Percentiles rank a stretch among this genome's conserved stretches.
Conservation (phyloP, 64 coral and sea anemone species). For the Hydrozoanthus tunicans region DNA sequence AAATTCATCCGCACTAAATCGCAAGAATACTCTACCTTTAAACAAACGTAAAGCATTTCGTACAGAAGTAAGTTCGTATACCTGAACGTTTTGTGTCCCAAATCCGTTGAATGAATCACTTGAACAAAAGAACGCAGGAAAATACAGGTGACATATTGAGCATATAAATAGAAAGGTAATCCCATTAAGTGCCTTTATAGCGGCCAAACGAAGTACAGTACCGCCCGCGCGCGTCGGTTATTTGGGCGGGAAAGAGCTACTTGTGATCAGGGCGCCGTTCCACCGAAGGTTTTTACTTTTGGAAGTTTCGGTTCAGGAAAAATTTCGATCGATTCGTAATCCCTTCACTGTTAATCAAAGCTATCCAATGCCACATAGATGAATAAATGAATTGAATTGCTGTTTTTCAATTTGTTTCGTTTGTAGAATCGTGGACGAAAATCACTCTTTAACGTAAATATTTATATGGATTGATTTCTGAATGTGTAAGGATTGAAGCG, state of each 20-base stretch:
- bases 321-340: no score
- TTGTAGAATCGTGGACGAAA: slow-evolving; percentile 55
- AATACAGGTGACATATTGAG: slow-evolving; percentile 64
- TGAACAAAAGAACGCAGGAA: slow-evolving; percentile 37
- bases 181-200: slow-evolving; percentile 86
- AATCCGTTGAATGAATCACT: slow-evolving; percentile 3
- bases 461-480: slow-evolving; percentile 80
- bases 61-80: slow-evolving; percentile 35
- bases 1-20: slow-evolving; percentile 24
- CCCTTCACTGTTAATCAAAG: slow-evolving; percentile 43
- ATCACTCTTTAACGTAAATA: slow-evolving; percentile 79
- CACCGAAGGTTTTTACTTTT: slow-evolving; percentile 5
- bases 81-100: not conserved
- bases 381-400: slow-evolving; percentile 33
- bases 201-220: slow-evolving; percentile 38
- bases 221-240: not conserved
- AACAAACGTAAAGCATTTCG: slow-evolving; percentile 7
- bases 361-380: not conserved
- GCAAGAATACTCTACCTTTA: not conserved
- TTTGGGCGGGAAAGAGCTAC: slow-evolving; percentile 47
- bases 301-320: not conserved
- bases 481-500: slow-evolving; percentile 54
- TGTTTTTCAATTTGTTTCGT: slow-evolving; percentile 39
- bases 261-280: not conserved
- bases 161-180: slow-evolving; percentile 83